Base-by-base conservation (phyloP, 2,888 invertebrate genomes). In the Lamellibrachia columna region DNA sequence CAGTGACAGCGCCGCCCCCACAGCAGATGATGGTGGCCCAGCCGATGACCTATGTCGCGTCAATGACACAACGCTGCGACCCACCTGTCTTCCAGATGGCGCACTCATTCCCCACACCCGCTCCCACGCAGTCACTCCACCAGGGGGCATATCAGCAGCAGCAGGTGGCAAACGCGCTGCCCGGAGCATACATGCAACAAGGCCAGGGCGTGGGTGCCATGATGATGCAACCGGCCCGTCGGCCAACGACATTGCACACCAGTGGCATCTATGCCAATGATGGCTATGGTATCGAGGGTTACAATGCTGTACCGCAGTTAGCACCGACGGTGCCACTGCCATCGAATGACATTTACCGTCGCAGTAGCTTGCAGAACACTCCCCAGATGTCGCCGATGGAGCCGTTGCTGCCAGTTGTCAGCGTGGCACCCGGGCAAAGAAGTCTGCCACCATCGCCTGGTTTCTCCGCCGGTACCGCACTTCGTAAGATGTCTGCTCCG, bases 11-110 rank as follows among this genome's bases (percentile, higher is more conserved):
- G 22, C 75, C 75, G 6, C 75, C 75, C 22, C 75, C 75, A 6
- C 75, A 75, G 75, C 75, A 75, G 75, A 75, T 75, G 75, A 75
- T 75, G 75, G 75, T 75, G 11, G 75, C 75, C 75, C 75, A 75
- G 75, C 75, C 75, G 22, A 75, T 75, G 75, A 75, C 75, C 22
- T 75, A 75, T 22, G 75, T 75, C 75, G 75, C 75, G 22, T 22
- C 75, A 22, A 75, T 75, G 75, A 15, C 75, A 75, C 75, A 75
- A n/a, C 75, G 75, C 22, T 75, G 75, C 2, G 75, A 75, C 22
- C 75, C 75, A 15, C 75, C 75, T 3, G 75, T 75, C 75, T 75
- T 75, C 75, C 75, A 75, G 75, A n/a, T 75, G 75, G 75, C 4
- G 3, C 75, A 75, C 75, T 75, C 75, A 2, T 75, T 22, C 75